These are phyloP conservation scores for Hippolais icterina DNA, from an alignment of 2,113 vertebrate genomes.

Conservation along the genomic window DNA sequence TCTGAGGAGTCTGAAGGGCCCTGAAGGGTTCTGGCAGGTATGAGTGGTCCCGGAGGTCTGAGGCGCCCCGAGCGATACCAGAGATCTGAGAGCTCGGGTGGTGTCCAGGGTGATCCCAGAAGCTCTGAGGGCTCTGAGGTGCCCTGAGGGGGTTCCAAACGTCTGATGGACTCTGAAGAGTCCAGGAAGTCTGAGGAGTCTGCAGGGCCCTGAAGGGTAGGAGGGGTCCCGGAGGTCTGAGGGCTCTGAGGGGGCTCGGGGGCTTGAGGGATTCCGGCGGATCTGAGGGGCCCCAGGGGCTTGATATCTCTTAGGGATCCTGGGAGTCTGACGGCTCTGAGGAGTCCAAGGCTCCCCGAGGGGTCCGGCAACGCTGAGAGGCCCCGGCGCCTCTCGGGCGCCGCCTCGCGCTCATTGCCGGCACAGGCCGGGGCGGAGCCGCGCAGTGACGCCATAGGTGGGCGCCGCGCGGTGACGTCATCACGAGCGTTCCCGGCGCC, in stretches of 20 bases:
- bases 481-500: background rate
- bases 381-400: background rate
- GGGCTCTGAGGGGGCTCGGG: background rate
- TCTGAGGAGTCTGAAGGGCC: background rate
- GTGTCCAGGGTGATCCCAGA: no score
- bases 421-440: background rate
- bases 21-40: background rate
- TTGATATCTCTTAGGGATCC: background rate
- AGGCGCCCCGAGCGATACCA: no score
- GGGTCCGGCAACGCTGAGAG: fast-evolving
- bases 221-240: background rate
- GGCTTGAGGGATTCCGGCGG: background rate
- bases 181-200: no score
- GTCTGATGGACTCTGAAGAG: no score
- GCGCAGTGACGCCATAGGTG: background rate
- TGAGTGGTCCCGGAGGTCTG: background rate
- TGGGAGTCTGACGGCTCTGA: no score
- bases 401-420: background rate
- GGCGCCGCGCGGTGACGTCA: background rate
- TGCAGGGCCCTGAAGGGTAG: no score
- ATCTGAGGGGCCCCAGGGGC: no score
- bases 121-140: no score
- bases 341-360: fast-evolving
- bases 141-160: no score
- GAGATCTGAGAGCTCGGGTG: no score